Base-by-base conservation (phyloP, 1,140 invertebrate species). In the Drosophila chauvacae region DNA sequence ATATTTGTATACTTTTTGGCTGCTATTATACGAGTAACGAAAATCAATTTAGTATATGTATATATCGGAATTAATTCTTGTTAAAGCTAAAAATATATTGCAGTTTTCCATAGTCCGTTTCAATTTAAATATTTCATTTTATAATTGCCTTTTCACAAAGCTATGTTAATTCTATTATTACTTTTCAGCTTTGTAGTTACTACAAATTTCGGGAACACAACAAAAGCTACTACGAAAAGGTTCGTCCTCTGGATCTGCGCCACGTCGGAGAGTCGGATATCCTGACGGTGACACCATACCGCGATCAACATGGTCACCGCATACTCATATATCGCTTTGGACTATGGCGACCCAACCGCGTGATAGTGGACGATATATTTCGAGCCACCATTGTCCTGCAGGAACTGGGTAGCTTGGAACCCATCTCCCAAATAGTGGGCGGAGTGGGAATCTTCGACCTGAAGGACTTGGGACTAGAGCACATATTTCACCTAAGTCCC, bases 391-490 rank as follows among this genome's bases (percentile, higher is more conserved):
- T 97, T 30, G 93, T 96, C 30, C 93, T 96, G 16, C 90, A 97
- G 11, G 96, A 97, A 82, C 86, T 96, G 3, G 96, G 96, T 0
- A 93, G 96, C 28, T 71, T 97, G 53, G 96, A 97, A 81, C 96
- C 95, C 2, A 93, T 94, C 13, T 94, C 95, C 0, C 96, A 97
- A 91, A 95, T 97, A n/a, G 91, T 96, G 5, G 96, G 96, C 0
- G 96, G 96, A 2, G 93, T 96, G 7, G 96, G 94, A 7, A 94
- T 97, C 30, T 97, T 97, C 62, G 96, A 97, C 90, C 90, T 97
- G 7, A 94, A 95, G 66, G 94, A 95, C 48, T 94, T 97, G 41
- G 94, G 94, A 0, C 93, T 96, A 71, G 93, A 95, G 42, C 96
- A 97, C 72, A 94, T 95, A 0, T 95, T 95, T 94, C 94, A 96